Evolutionary conservation across 2,113 vertebrate genomes (phyloP).

Genomic region (Notarius quadriscutis): DNA sequence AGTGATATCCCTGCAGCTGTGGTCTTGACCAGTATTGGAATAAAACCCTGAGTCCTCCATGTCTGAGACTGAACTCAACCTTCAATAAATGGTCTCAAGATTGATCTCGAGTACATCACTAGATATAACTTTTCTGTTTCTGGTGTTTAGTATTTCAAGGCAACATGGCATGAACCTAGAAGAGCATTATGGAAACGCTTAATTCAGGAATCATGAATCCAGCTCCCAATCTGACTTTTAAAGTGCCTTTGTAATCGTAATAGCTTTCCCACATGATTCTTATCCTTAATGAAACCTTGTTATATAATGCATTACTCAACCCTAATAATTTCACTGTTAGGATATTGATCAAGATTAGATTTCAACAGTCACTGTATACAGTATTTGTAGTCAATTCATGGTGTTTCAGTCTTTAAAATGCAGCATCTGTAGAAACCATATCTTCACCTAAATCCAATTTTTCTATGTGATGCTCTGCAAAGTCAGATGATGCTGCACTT

Average conservation of each 20-base stretch:
- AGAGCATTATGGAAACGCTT: background rate
- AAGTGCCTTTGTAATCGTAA: background rate
- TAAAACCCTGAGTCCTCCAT: too few species aligned
- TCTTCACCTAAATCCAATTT: background rate
- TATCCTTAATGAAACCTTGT: background rate
- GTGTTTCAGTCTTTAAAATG: background rate
- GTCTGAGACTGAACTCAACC: too few species aligned
- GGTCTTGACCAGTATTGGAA: too few species aligned
- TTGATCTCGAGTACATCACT: too few species aligned
- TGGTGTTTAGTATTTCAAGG: background rate
- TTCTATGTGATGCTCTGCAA: background rate
- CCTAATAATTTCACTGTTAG: background rate
- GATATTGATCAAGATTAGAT: background rate
- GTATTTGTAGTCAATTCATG: background rate
- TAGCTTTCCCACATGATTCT: background rate
- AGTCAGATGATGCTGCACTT: background rate
- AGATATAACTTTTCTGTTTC: background rate
- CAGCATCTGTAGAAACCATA: background rate
- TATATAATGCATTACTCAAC: background rate
- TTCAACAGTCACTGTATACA: background rate
- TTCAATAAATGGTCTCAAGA: too few species aligned
- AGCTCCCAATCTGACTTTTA: background rate
- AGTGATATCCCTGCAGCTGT: too few species aligned
- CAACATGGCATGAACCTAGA: background rate
- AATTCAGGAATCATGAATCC: background rate